phyloP scores from a whole-genome alignment of 2,888 invertebrate species.

The Lasioglossum morio region DNA sequence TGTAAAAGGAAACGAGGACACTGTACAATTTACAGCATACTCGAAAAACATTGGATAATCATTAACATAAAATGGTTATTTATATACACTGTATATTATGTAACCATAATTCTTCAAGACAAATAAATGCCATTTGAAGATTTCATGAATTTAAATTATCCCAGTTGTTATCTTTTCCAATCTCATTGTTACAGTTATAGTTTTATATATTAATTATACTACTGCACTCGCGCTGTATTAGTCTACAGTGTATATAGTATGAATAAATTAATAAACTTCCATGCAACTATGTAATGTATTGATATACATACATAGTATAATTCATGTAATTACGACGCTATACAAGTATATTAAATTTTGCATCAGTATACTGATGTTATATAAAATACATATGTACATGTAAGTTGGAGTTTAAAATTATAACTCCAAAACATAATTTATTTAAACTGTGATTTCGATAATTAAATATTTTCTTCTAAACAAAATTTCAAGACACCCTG shows the following conservation, averaged over 20 bases:
- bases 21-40: neutral
- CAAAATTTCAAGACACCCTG: neutral
- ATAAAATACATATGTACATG: neutral
- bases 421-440: neutral
- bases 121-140: slow-evolving; percentile 37
- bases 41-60: neutral
- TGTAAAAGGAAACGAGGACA: slow-evolving; percentile 27
- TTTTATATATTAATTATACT: neutral
- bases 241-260: neutral
- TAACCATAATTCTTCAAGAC: slow-evolving; percentile 13
- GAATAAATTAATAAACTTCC: neutral
- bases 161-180: neutral
- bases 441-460: neutral
- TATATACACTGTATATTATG: slow-evolving; percentile 25
- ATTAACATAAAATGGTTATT: slow-evolving; percentile 22
- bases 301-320: neutral
- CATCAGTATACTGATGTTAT: neutral
- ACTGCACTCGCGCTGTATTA: neutral
- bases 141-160: neutral
- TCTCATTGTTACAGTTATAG: neutral
- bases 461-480: too few species aligned
- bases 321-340: neutral
- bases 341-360: neutral
- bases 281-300: neutral
- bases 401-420: neutral